These are phyloP conservation scores for Brachionus asplanchnoidis DNA, from an alignment of 1,140 invertebrate genomes.

Conservation along the genomic window DNA sequence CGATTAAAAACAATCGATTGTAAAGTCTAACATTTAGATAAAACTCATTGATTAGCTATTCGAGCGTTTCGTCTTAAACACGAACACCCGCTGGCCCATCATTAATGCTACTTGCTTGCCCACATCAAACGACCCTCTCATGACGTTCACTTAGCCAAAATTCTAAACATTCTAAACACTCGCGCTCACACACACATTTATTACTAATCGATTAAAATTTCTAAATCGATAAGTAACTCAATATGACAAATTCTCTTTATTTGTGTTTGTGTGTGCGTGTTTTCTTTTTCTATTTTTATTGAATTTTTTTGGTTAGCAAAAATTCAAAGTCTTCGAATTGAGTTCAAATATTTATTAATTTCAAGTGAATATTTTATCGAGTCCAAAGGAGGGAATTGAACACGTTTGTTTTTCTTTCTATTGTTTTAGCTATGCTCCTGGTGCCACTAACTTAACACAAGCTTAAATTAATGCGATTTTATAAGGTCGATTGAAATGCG, in stretches of 20 bases:
- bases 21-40: neutral
- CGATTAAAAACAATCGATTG: neutral
- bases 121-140: neutral
- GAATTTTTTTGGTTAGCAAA: neutral
- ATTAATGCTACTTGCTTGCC: neutral
- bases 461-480: neutral
- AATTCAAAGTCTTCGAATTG: neutral
- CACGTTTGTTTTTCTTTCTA: constrained; percentile 1
- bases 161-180: neutral
- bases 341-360: constrained; percentile 1
- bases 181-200: neutral
- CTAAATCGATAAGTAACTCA: neutral
- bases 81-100: neutral
- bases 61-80: neutral
- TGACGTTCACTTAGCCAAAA: neutral
- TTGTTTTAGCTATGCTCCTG: neutral
- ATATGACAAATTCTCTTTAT: neutral
- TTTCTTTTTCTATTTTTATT: neutral
- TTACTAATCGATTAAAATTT: neutral
- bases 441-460: neutral
- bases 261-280: neutral
- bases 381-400: neutral
- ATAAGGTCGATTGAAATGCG: neutral
- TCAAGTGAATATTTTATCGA: neutral
- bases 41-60: neutral